Conservation (phyloP, 1,140 invertebrate species). For the Mesaphorura yosii region DNA sequence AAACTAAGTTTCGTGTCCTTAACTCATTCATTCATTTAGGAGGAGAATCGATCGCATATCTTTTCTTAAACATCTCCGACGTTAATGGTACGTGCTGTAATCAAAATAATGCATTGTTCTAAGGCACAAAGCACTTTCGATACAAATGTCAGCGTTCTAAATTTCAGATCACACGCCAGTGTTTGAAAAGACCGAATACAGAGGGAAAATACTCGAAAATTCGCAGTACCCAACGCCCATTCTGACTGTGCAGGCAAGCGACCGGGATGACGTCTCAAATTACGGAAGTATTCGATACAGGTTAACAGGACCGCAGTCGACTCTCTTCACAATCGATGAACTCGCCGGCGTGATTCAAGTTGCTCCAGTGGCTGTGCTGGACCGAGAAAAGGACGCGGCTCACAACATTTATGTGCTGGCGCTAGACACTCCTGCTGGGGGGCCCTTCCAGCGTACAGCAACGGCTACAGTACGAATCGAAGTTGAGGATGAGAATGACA, state of each 20-base stretch:
- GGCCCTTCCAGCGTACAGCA: conserved; percentile 50
- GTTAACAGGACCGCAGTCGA: conserved; percentile 55
- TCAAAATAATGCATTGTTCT: too few species aligned
- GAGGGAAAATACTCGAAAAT: conserved; percentile 57
- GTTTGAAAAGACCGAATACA: conserved; percentile 44
- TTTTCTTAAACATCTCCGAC: conserved; percentile 58
- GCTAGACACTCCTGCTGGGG: conserved; percentile 49
- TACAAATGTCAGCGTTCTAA: background rate
- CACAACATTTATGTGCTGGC: conserved; percentile 58
- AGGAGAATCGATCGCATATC: conserved; percentile 51
- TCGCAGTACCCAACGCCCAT: conserved; percentile 53
- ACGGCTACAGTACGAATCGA: conserved; percentile 36
- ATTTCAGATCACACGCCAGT: background rate
- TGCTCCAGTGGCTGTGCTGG: conserved; percentile 47
- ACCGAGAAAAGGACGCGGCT: conserved; percentile 53
- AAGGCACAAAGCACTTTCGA: too few species aligned
- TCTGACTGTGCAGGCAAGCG: conserved; percentile 54
- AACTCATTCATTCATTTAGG: too few species aligned
- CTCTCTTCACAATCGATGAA: conserved; percentile 56
- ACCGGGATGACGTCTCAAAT: conserved; percentile 53
- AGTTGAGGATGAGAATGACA: conserved; percentile 50
- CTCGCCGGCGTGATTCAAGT: conserved; percentile 49
- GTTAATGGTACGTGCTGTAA: too few species aligned
- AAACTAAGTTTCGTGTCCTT: too few species aligned
- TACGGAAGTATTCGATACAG: conserved; percentile 57